Evolutionary conservation across 2,888 invertebrate genomes (phyloP), one percentile per base, ranked within the genome.

Genomic region (Cephus spinipes): DNA sequence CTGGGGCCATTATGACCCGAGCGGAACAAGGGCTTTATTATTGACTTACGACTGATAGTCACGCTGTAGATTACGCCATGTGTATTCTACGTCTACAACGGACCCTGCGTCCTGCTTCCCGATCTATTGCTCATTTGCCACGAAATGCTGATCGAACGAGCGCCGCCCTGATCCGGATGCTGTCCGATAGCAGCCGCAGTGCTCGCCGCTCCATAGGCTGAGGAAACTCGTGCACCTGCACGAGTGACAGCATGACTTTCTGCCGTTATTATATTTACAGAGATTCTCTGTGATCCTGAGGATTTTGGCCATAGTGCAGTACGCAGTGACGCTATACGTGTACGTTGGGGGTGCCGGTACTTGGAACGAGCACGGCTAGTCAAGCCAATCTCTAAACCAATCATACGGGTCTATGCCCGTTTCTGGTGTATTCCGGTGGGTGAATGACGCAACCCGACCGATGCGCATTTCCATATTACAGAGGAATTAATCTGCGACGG

Each of bases 21-120:
- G 83, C 83, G 79, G 87, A 85, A 89, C 89, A 87, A 88, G 89
- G 87, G 89, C 88, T 88, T 89, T 89, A 89, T 90, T 91, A 90
- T 91, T 91, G 91, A 91, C 91, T 90, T 88, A 89, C 89, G 86
- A 88, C 89, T 88, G 89, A 90, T 90, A 89, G 89, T 90, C 90
- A 87, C 87, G 87, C 86, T 88, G 88, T 84, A 85, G 86, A 89
- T 86, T 87, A 86, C 84, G 81, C 82, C 74, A 81, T 76, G 83
- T 78, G 79, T 81, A 80, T 75, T 77, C 68, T 78, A 31, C 69
- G 15, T 40, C 40, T 15, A 40, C 40, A 40, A 15, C 6, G 40
- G 2, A 15, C 15, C 15, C 40, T 15, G 40, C 4, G 30, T 69
- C 35, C 35, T 11, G 33, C 33, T 11, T 34, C 30, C 81, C 86